Evolutionary conservation across 2,888 invertebrate species (phyloP).

Genomic region (Drosophila planitibia): DNA sequence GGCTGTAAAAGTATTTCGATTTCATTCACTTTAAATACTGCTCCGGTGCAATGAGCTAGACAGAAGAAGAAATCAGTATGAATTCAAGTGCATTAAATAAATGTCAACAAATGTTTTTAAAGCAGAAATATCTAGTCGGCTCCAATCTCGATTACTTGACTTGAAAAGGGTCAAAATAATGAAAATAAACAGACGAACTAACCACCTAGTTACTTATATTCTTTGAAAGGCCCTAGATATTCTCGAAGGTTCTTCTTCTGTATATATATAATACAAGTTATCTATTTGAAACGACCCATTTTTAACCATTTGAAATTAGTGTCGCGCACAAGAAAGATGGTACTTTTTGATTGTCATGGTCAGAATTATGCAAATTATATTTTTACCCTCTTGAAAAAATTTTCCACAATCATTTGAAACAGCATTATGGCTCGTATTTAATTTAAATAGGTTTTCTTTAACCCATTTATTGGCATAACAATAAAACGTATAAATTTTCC

Average conservation of each 20-base stretch:
- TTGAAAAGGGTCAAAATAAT: neutral
- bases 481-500: constrained; percentile 70
- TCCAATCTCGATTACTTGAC: neutral
- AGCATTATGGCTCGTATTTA: constrained; percentile 19
- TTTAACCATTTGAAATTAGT: neutral
- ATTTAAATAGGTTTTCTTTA: constrained; percentile 50
- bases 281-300: neutral
- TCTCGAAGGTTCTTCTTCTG: neutral
- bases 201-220: neutral
- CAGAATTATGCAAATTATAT: constrained; percentile 33
- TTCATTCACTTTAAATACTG: constrained; percentile 8
- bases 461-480: constrained; percentile 58
- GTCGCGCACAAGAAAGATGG: too few relatives aligned
- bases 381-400: constrained; percentile 5
- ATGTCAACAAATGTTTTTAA: neutral
- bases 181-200: neutral
- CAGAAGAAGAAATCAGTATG: neutral
- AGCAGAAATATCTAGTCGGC: neutral
- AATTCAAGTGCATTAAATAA: neutral
- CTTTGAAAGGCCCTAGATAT: too few relatives aligned
- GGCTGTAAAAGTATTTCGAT: neutral
- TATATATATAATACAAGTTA: neutral
- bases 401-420: constrained; percentile 18
- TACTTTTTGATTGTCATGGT: constrained; percentile 3
- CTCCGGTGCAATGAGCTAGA: neutral